phyloP scores from a whole-genome alignment of 2,888 invertebrate species.

The Synanthedon formicaeformis region DNA sequence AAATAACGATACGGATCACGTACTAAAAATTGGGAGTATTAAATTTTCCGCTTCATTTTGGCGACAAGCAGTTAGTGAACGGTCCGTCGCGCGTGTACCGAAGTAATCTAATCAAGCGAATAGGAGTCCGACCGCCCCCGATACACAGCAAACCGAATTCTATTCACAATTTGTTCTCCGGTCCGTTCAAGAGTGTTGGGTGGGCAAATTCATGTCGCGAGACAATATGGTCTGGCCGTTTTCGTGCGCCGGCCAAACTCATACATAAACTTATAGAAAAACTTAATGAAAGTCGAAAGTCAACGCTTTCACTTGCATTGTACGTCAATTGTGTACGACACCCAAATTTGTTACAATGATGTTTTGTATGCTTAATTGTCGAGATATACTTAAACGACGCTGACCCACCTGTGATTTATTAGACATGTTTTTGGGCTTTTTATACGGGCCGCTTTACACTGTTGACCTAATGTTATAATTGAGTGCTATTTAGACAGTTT shows the following conservation, averaged over 20 bases:
- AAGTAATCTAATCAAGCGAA: slow-evolving; percentile 21
- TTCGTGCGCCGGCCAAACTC: slow-evolving; percentile 23
- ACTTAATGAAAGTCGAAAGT: slow-evolving; percentile 69
- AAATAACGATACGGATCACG: slow-evolving; percentile 54
- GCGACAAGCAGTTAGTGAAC: slow-evolving; percentile 52
- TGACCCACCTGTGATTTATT: slow-evolving; percentile 2
- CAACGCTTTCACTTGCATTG: slow-evolving; percentile 64
- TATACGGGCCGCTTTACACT: too few species aligned
- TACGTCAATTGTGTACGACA: slow-evolving; percentile 54
- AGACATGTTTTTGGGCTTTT: background rate
- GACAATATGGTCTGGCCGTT: slow-evolving; percentile 56
- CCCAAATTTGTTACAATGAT: slow-evolving; percentile 14
- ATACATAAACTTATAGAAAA: slow-evolving; percentile 63
- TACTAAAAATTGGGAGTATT: slow-evolving; percentile 49
- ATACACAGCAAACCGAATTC: background rate
- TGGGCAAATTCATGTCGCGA: slow-evolving; percentile 46
- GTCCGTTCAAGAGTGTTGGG: background rate
- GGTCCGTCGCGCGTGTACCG: slow-evolving; percentile 25
- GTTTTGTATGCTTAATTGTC: slow-evolving; percentile 26
- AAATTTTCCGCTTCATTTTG: slow-evolving; percentile 62
- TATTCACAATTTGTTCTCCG: background rate
- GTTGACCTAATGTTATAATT: too few species aligned
- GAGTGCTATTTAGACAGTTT: too few species aligned
- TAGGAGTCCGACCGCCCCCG: slow-evolving; percentile 5
- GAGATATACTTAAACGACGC: slow-evolving; percentile 24